Evolutionary conservation across 2,113 vertebrate species (phyloP).

Genomic region (Notarius lentiginosus): DNA sequence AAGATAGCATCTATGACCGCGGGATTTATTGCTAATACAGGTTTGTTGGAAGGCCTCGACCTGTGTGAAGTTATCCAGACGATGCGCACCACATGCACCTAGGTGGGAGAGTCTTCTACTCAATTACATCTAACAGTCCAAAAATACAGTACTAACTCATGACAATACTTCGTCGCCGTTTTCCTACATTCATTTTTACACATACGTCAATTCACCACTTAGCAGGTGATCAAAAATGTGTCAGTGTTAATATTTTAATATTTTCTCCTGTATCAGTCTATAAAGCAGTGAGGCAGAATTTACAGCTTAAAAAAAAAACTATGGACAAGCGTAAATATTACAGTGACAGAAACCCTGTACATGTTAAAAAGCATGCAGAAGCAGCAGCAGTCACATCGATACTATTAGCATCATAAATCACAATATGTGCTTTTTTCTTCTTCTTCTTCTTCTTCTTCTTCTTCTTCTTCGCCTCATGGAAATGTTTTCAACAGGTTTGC

Average conservation of each 20-base stretch:
- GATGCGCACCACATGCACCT: background rate
- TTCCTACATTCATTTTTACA: background rate
- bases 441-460: background rate
- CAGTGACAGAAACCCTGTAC: constrained; percentile 27
- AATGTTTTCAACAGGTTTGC: background rate
- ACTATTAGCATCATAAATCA: constrained; percentile 9
- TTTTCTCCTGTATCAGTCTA: constrained; percentile 3
- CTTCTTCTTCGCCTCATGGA: constrained; percentile 3
- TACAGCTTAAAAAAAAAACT: constrained; percentile 42
- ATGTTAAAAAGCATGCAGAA: constrained; percentile 35
- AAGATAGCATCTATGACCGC: background rate
- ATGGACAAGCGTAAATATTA: constrained; percentile 12
- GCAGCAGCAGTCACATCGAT: constrained; percentile 21
- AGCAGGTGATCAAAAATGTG: constrained; percentile 22
- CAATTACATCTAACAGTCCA: background rate
- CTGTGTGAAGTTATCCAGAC: background rate
- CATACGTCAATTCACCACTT: background rate
- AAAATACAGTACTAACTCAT: constrained; percentile 14
- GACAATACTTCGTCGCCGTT: constrained; percentile 30
- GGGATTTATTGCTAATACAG: constrained; percentile 1
- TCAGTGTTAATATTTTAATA: background rate
- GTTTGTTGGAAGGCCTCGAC: background rate
- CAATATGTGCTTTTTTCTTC: constrained; percentile 5
- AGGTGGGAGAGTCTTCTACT: background rate
- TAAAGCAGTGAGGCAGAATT: constrained; percentile 30